Evolutionary conservation across 1,140 invertebrate species (phyloP).

Genomic region (Ostrea denselamellosa): DNA sequence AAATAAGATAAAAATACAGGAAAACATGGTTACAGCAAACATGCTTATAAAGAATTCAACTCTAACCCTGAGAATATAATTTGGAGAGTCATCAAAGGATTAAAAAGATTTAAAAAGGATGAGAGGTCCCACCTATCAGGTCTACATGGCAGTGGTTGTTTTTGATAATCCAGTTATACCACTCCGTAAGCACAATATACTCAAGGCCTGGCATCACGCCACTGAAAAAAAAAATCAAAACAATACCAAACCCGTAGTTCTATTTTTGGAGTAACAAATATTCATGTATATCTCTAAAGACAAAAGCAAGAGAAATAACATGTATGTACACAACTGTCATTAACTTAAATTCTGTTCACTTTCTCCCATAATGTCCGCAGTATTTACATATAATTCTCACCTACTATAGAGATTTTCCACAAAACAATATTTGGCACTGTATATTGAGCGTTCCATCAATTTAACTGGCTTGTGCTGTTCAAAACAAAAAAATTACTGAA

Average conservation of each 20-base stretch:
- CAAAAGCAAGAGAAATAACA: no score
- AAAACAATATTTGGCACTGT: conserved; percentile 90
- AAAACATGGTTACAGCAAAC: no score
- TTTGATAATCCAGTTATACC: conserved; percentile 89
- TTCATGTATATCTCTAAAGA: no score
- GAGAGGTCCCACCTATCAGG: conserved; percentile 86
- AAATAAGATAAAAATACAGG: no score
- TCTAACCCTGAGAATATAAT: no score
- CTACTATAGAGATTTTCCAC: conserved; percentile 87
- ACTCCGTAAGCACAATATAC: conserved; percentile 89
- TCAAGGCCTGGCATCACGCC: conserved; percentile 82
- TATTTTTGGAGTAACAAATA: no score
- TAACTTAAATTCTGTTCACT: no score
- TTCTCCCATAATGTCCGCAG: no score
- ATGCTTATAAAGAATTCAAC: no score
- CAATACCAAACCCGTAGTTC: no score
- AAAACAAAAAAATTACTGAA: conserved; percentile 42
- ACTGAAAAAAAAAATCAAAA: conserved; percentile 66
- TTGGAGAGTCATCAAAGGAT: no score
- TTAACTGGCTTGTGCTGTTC: conserved; percentile 82
- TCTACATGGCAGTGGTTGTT: conserved; percentile 86
- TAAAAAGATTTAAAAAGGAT: neutral
- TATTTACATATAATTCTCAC: conserved; percentile 59
- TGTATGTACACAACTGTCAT: no score
- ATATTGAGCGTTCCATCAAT: conserved; percentile 94